Conservation (phyloP, 1,140 invertebrate genomes). For the Paramacrobiotus metropolitanus region DNA sequence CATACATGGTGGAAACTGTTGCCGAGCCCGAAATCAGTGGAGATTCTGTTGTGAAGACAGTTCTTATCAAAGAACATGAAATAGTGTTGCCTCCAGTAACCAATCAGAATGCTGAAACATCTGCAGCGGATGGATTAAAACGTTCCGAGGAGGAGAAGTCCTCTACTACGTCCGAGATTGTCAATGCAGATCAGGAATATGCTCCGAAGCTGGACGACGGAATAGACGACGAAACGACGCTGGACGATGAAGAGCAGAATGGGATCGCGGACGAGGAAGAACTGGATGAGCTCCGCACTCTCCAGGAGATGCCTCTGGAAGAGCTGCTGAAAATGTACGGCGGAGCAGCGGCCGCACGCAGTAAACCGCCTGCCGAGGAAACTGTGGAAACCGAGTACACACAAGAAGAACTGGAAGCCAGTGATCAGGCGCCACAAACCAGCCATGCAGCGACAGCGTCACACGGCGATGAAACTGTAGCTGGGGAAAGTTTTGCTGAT, state of each 20-base stretch:
- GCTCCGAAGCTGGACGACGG: background rate
- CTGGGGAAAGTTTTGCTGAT: background rate
- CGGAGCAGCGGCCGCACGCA: background rate
- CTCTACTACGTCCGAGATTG: no score
- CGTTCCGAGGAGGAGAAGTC: no score
- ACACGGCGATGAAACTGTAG: background rate
- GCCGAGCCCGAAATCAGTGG: no score
- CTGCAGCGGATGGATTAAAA: no score
- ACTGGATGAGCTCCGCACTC: background rate
- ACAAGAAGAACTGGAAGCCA: background rate
- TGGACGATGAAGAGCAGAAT: background rate
- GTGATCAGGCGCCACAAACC: background rate
- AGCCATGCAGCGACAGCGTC: background rate
- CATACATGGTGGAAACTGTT: no score
- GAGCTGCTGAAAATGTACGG: background rate
- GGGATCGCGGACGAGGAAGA: background rate
- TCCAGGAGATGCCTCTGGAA: background rate
- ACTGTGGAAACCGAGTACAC: background rate
- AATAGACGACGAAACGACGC: background rate
- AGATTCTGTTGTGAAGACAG: no score
- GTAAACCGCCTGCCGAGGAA: background rate
- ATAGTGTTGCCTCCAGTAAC: no score
- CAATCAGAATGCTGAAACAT: no score
- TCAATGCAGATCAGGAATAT: background rate
- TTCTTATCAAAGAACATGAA: no score